Evolutionary conservation across 2,113 vertebrate genomes (phyloP).

Genomic region (Hucho hucho): DNA sequence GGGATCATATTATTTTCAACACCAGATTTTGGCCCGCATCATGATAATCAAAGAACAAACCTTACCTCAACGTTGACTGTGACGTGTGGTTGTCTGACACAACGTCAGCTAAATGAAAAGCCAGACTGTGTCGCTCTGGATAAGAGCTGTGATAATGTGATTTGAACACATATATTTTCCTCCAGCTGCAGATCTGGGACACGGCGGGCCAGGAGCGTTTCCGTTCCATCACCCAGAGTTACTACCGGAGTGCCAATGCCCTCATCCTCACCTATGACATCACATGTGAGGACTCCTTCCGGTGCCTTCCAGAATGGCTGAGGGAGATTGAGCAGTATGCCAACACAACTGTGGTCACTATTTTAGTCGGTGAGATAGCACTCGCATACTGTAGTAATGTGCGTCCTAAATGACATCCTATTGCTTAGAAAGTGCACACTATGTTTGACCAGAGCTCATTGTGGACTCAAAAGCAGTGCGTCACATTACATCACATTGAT

Average conservation of each 20-base stretch:
- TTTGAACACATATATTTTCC: not conserved
- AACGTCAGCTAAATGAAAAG: too few relatives aligned
- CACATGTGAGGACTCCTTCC: conserved; percentile 97
- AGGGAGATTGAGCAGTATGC: conserved; percentile 98
- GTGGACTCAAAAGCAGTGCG: too few relatives aligned
- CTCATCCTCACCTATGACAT: conserved; percentile 98
- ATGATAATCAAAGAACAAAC: too few relatives aligned
- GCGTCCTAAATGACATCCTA: not conserved
- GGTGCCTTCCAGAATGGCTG: conserved; percentile 98
- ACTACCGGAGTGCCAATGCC: conserved; percentile 97
- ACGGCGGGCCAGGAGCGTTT: conserved; percentile 97
- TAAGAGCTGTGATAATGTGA: not conserved
- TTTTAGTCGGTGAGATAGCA: conserved; percentile 89
- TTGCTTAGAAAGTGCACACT: too few relatives aligned
- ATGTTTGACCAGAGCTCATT: too few relatives aligned
- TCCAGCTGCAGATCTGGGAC: conserved; percentile 98
- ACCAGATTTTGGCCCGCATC: too few relatives aligned
- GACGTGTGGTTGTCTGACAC: too few relatives aligned
- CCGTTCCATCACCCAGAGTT: conserved; percentile 98
- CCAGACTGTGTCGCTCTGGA: too few relatives aligned
- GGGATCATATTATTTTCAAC: too few relatives aligned
- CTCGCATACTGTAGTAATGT: not conserved
- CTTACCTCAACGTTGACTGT: too few relatives aligned
- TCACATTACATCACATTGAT: too few relatives aligned
- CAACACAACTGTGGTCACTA: conserved; percentile 96